Evolutionary conservation across 2,113 vertebrate species (phyloP).

Genomic region (Urocolius indicus): DNA sequence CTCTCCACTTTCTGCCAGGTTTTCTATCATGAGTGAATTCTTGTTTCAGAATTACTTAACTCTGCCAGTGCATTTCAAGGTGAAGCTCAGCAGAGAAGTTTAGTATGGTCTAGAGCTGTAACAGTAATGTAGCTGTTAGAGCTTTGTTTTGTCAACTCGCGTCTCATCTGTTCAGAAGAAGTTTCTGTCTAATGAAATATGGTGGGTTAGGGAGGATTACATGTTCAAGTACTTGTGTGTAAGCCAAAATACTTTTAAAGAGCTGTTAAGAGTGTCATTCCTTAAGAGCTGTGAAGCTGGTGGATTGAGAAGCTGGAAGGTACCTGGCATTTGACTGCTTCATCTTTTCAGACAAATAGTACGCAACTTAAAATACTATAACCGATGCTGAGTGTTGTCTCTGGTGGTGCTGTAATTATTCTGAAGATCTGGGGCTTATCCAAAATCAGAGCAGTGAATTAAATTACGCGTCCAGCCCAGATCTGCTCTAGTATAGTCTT

Average conservation of each 20-base stretch:
- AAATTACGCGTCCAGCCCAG: not conserved
- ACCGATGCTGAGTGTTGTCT: not conserved
- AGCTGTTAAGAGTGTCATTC: not conserved
- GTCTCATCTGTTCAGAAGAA: not conserved
- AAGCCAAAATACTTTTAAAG: not conserved
- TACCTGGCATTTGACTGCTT: not conserved
- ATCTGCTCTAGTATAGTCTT: conserved; percentile 29
- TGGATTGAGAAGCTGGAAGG: not conserved
- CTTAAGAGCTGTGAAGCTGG: not conserved
- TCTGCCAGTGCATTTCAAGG: not conserved
- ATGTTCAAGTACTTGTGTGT: not conserved
- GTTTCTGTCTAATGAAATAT: not conserved
- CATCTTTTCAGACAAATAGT: not conserved
- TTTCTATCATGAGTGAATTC: not conserved
- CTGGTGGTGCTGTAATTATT: not conserved
- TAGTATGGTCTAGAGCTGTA: not conserved
- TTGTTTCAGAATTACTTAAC: not conserved
- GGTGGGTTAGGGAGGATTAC: not conserved
- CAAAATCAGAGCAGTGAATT: not conserved
- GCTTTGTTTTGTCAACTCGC: not conserved
- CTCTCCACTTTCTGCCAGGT: not conserved
- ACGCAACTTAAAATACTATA: not conserved
- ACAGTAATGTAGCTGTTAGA: not conserved
- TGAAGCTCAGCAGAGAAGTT: not conserved
- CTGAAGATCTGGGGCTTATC: not conserved